Conservation (phyloP, 2,797 vertebrate genomes). For the Chaetodon trifasciatus region DNA sequence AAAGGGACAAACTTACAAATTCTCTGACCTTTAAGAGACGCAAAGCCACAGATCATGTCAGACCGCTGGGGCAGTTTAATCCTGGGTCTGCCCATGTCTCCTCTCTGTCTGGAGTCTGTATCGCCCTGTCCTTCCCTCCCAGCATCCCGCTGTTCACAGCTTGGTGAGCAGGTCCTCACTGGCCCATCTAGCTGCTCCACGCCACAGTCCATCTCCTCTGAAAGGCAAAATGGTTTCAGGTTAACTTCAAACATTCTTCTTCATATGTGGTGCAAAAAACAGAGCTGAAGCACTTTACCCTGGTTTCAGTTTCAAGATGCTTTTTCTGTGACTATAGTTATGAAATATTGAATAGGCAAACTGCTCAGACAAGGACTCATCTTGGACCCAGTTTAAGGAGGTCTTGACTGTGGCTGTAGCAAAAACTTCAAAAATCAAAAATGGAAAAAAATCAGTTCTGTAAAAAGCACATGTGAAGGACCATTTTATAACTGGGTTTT, state of each 20-base stretch:
- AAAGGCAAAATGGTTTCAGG: constrained; percentile 22
- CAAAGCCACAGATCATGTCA: constrained; percentile 97
- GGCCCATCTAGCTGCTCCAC: constrained; percentile 95
- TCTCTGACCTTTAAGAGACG: constrained; percentile 94
- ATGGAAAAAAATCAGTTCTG: too few species aligned
- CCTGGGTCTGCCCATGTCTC: constrained; percentile 83
- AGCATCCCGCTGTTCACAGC: constrained; percentile 92
- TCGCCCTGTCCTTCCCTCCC: constrained; percentile 85
- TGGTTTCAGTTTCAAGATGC: background rate
- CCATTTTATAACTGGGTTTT: background rate
- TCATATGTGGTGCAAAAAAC: background rate
- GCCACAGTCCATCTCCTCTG: constrained; percentile 91
- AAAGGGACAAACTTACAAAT: constrained; percentile 70
- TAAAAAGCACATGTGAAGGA: background rate
- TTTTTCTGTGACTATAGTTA: too few species aligned
- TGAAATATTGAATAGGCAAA: too few species aligned
- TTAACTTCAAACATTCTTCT: background rate
- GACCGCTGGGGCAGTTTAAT: constrained; percentile 94
- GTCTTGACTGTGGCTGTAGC: background rate
- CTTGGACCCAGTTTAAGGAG: background rate
- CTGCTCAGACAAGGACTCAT: background rate
- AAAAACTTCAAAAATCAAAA: background rate
- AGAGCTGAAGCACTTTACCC: background rate
- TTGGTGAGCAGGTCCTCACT: constrained; percentile 80
- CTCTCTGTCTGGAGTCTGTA: constrained; percentile 75